Evolutionary conservation across 1,140 invertebrate species (phyloP).

Genomic region (Carcinoscorpius rotundicauda): DNA sequence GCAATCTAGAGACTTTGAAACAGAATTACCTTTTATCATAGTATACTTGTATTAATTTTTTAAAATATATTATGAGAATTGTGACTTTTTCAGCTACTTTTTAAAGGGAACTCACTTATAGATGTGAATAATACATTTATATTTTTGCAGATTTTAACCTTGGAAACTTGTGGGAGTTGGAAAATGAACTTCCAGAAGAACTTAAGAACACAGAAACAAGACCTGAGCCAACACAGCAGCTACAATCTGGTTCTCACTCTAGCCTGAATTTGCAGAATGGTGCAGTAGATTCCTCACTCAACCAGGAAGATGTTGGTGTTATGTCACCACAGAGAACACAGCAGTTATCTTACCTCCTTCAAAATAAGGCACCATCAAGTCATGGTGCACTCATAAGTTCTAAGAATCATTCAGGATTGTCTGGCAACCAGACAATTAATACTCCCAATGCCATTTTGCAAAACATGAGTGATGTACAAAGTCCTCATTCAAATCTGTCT

Average conservation of each 20-base stretch:
- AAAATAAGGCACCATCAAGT: slow-evolving; percentile 18
- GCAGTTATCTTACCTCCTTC: slow-evolving; percentile 23
- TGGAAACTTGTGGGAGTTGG: slow-evolving; percentile 58
- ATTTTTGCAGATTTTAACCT: slow-evolving; percentile 45
- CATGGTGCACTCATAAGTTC: slow-evolving; percentile 13
- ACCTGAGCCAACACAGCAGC: slow-evolving; percentile 9
- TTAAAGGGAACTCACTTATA: too few relatives aligned
- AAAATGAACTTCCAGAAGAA: slow-evolving; percentile 86
- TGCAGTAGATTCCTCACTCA: slow-evolving; percentile 21
- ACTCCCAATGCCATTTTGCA: slow-evolving; percentile 19
- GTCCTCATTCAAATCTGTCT: slow-evolving; percentile 26
- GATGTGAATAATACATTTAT: slow-evolving; percentile 5
- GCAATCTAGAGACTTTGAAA: too few relatives aligned
- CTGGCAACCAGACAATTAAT: slow-evolving; percentile 10
- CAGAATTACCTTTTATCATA: too few relatives aligned
- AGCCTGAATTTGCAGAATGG: slow-evolving; percentile 27
- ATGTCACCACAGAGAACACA: slow-evolving; percentile 16
- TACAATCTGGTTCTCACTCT: slow-evolving; percentile 3
- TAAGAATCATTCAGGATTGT: slow-evolving; percentile 10
- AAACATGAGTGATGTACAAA: slow-evolving; percentile 28
- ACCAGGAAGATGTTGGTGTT: slow-evolving; percentile 7
- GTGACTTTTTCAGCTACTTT: too few relatives aligned
- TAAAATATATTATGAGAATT: too few relatives aligned
- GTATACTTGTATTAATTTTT: too few relatives aligned
- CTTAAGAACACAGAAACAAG: slow-evolving; percentile 41